Percentiles rank a stretch among this genome's conserved stretches.
Conservation (phyloP, 2,888 invertebrate species). For the Adelognathus sp. region DNA sequence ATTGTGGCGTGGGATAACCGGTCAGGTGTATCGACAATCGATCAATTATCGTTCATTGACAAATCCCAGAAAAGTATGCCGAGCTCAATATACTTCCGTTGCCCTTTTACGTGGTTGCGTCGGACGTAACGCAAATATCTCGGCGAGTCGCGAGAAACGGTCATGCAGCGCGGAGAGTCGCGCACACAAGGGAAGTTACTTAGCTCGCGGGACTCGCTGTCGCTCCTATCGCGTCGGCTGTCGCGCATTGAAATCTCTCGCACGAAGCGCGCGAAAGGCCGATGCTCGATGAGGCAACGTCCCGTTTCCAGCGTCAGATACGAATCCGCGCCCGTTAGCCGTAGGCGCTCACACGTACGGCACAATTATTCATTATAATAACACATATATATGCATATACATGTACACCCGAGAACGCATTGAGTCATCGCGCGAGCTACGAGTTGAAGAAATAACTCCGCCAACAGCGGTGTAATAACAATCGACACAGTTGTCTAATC, state of each 20-base stretch:
- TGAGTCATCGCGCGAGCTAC: not conserved
- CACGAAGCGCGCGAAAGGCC: conserved; percentile 41
- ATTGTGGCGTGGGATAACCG: too few species aligned
- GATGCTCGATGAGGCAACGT: conserved; percentile 61
- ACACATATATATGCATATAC: not conserved
- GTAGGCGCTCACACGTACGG: not conserved
- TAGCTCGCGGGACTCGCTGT: not conserved
- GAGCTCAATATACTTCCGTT: too few species aligned
- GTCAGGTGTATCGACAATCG: too few species aligned
- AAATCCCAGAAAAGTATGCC: too few species aligned
- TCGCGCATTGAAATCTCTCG: conserved; percentile 30
- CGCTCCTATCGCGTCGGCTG: not conserved
- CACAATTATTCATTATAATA: not conserved
- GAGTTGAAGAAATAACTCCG: not conserved
- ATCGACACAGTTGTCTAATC: not conserved
- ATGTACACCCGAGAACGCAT: too few species aligned
- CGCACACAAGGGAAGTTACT: too few species aligned
- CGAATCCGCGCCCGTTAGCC: conserved; percentile 19
- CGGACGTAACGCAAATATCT: too few species aligned
- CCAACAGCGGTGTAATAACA: not conserved
- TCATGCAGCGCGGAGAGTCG: too few species aligned
- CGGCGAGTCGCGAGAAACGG: too few species aligned
- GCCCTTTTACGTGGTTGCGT: too few species aligned
- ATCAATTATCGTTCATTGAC: too few species aligned
- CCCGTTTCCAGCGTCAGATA: conserved; percentile 38